Evolutionary conservation across 2,797 vertebrate species (phyloP).

Genomic region (Rhadinocentrus ornatus): DNA sequence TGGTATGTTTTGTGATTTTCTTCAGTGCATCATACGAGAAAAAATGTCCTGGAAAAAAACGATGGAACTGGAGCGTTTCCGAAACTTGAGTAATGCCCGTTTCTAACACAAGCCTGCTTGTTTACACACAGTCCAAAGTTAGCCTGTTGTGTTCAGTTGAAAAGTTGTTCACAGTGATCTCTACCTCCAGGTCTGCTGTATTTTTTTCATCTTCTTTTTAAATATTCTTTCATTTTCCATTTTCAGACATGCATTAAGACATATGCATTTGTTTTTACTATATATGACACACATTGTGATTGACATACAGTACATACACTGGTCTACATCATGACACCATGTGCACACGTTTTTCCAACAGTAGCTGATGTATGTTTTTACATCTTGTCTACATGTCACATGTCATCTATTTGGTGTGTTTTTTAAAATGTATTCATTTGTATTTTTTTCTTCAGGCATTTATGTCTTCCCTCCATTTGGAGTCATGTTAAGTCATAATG

Average conservation of each 20-base stretch:
- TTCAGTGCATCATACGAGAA: neutral
- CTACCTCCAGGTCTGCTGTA: conserved; percentile 76
- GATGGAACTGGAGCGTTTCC: conserved; percentile 32
- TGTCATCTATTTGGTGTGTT: conserved; percentile 53
- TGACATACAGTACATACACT: conserved; percentile 58
- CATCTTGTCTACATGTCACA: conserved; percentile 39
- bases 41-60: conserved; percentile 7
- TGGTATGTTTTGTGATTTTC: neutral
- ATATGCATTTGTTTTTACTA: conserved; percentile 51
- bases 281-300: conserved; percentile 63
- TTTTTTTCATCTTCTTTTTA: conserved; percentile 53
- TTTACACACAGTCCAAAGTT: conserved; percentile 29
- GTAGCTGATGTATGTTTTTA: conserved; percentile 68
- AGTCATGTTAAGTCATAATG: conserved; percentile 56
- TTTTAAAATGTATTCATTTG: conserved; percentile 25
- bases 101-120: conserved; percentile 37
- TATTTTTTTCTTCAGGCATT: conserved; percentile 52
- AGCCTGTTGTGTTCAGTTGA: conserved; percentile 36
- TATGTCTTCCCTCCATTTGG: conserved; percentile 31
- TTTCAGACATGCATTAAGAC: conserved; percentile 80
- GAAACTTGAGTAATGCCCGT: conserved; percentile 42
- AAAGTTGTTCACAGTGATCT: conserved; percentile 81
- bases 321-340: conserved; percentile 58
- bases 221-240: conserved; percentile 64
- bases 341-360: conserved; percentile 60